These are phyloP conservation scores for Notarius lentiginosus DNA, from an alignment of 2,113 vertebrate species.

Conservation along the genomic window DNA sequence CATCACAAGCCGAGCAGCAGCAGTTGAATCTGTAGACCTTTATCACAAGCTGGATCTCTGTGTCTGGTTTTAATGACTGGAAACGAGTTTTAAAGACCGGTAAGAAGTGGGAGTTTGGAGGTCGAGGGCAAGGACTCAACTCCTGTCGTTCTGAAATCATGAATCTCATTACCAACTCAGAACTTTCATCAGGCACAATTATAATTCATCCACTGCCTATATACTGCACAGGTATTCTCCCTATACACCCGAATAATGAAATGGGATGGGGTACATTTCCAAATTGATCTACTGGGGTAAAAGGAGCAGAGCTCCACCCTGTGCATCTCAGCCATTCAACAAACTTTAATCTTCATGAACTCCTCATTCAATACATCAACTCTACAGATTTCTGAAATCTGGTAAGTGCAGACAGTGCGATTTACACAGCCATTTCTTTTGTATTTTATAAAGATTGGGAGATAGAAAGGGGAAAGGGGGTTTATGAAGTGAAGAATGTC, in stretches of 20 bases:
- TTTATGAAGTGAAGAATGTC: background rate
- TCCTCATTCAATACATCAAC: background rate
- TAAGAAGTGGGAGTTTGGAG: conserved; percentile 1
- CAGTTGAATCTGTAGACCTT: conserved; percentile 22
- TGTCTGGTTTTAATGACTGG: conserved; percentile 48
- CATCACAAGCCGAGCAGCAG: conserved; percentile 16
- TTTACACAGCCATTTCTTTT: background rate
- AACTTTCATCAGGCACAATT: conserved; percentile 1
- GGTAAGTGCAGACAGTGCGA: background rate
- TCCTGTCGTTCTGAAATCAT: conserved; percentile 17
- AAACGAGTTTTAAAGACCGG: conserved; percentile 43
- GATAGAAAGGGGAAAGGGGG: background rate
- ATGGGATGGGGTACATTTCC: background rate
- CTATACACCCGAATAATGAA: background rate
- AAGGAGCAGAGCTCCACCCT: background rate
- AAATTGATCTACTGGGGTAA: background rate
- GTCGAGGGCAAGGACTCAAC: conserved; percentile 16
- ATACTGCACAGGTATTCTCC: background rate
- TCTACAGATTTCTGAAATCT: background rate
- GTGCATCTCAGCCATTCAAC: background rate
- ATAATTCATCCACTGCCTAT: background rate
- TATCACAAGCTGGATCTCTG: background rate
- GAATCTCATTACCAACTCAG: conserved; percentile 18
- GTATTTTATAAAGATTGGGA: background rate
- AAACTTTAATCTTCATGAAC: background rate